Percentiles rank a stretch among this genome's conserved stretches.
Conservation (phyloP, 2,797 vertebrate species). For the Syngnathus acus region DNA sequence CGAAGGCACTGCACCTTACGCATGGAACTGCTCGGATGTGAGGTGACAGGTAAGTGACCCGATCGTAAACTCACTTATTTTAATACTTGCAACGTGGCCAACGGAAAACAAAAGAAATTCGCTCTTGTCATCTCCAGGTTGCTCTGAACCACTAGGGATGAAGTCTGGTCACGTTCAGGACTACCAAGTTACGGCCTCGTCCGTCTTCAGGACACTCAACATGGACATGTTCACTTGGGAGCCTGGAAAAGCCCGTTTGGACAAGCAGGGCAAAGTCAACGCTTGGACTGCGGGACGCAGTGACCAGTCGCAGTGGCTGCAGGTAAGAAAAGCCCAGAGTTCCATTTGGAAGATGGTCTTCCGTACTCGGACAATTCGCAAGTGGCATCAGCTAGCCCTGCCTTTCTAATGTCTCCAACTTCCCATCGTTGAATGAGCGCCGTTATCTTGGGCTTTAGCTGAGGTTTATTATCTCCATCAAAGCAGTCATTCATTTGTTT, state of each 20-base stretch:
- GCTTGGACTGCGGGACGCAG: constrained; percentile 96
- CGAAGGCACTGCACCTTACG: constrained; percentile 92
- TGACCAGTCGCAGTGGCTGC: constrained; percentile 97
- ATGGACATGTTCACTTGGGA: constrained; percentile 99
- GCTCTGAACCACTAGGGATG: constrained; percentile 95
- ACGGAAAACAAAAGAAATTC: too few relatives aligned
- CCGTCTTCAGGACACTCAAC: constrained; percentile 94
- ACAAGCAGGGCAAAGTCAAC: constrained; percentile 98
- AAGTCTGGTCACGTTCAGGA: constrained; percentile 97
- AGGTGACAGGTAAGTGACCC: constrained; percentile 81
- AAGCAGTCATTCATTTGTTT: constrained; percentile 52
- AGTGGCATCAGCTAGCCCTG: too few relatives aligned
- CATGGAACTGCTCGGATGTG: constrained; percentile 96
- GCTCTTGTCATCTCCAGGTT: constrained; percentile 68
- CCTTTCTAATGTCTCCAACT: neutral
- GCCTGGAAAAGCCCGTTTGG: constrained; percentile 89
- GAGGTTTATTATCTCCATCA: constrained; percentile 34
- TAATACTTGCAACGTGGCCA: neutral
- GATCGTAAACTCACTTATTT: too few relatives aligned
- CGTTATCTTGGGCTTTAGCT: constrained; percentile 40
- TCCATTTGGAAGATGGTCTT: neutral
- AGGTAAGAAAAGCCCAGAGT: constrained; percentile 70
- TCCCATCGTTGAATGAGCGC: constrained; percentile 19
- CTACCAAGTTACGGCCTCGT: constrained; percentile 92
- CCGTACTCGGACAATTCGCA: too few relatives aligned